Evolutionary conservation across 2,888 invertebrate genomes (phyloP), one percentile per base, ranked within the genome.

Genomic region (Apamea monoglypha): DNA sequence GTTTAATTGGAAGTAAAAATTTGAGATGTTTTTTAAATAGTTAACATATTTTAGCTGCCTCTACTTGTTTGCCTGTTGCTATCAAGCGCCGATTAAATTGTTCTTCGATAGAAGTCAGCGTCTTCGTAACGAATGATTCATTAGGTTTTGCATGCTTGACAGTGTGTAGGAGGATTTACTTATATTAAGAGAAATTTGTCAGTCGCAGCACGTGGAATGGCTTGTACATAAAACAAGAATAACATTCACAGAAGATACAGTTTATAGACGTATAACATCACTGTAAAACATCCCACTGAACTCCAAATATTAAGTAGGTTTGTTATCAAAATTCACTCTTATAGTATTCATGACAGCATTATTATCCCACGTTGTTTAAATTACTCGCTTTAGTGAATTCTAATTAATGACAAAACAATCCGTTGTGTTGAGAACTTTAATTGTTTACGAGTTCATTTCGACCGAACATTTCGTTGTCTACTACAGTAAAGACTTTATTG

Each of bases 341-440:
- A 72, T 74, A 76, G 81, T 81, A 83, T 79, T 78, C 64, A 81
- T 73, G 63, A 56, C 61, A 67, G 12, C n/a, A 64, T 81, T 83
- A 81, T 76, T 74, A 76, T 77, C 74, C 50, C 66, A 76, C 71
- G 32, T 59, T 78, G 79, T 70, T 86, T 56, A 80, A 84, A 84
- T 81, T 56, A 76, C 70, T 83, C 66, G 78, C 53, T 73, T 78
- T 75, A 78, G 72, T 70, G 71, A 80, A 83, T 81, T 82, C 50
- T 87, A 86, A 81, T 79, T 82, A 83, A 85, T 83, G 79, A 80
- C 77, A 80, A 86, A 83, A 86, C 82, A 88, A 80, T 84, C 71
- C 73, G 32, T 63, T 69, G 68, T 78, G 80, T 87, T 78, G 79
- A 82, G 82, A 87, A 84, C 80, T 86, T 81, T 79, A 82, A 88